phyloP scores from a whole-genome alignment of 2,888 invertebrate genomes.

The Portevinia maculata region DNA sequence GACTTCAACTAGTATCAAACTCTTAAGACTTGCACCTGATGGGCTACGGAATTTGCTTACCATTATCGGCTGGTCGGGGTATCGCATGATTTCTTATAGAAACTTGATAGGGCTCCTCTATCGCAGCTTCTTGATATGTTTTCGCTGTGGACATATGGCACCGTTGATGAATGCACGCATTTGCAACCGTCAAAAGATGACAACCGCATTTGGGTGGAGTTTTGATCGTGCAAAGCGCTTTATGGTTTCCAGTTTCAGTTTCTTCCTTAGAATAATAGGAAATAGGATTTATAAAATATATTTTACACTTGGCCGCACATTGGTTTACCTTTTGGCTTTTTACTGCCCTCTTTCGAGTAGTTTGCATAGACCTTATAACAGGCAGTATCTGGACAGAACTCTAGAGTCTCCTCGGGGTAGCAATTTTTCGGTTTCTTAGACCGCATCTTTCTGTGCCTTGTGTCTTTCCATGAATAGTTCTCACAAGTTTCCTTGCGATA shows the following conservation, averaged over 20 bases:
- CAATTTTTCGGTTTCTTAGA: conserved; percentile 12
- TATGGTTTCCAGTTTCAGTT: conserved; percentile 31
- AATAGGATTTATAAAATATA: no score
- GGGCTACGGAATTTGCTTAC: conserved; percentile 20
- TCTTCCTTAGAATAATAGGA: conserved; percentile 52
- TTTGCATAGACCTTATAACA: conserved; percentile 29
- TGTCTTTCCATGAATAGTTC: conserved; percentile 30
- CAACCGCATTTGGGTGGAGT: background rate
- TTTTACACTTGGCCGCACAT: no score
- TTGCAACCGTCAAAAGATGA: background rate
- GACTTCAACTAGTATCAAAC: background rate
- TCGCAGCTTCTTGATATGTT: conserved; percentile 29
- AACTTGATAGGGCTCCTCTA: conserved; percentile 33
- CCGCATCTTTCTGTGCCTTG: background rate
- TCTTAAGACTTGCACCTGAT: no score
- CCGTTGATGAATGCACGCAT: background rate
- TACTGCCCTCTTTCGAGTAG: conserved; percentile 1
- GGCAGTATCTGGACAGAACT: conserved; percentile 40
- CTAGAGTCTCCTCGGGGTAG: conserved; percentile 24
- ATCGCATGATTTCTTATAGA: background rate
- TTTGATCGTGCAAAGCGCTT: conserved; percentile 14
- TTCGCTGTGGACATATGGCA: background rate
- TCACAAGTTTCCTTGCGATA: conserved; percentile 21
- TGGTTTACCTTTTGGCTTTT: conserved; percentile 35
- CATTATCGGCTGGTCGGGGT: conserved; percentile 23